These are phyloP conservation scores for Acestrorhynchus altus DNA, from an alignment of 2,797 vertebrate genomes.

Conservation along the genomic window DNA sequence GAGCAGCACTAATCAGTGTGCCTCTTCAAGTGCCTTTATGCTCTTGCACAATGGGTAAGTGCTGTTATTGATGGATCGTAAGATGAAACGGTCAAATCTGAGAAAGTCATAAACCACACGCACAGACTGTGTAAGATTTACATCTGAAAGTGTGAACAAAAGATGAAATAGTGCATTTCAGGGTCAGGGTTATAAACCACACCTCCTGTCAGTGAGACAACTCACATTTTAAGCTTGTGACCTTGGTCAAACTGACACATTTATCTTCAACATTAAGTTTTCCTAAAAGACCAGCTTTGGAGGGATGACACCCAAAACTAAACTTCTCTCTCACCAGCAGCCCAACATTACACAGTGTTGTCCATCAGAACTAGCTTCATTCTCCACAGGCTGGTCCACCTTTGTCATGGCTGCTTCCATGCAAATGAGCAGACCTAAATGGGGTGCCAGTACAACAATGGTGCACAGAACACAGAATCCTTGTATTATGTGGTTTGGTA, in stretches of 20 bases:
- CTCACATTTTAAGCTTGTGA: no score
- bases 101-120: background rate
- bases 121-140: background rate
- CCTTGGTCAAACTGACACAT: background rate
- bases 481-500: background rate
- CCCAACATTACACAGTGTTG: background rate
- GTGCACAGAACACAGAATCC: no score
- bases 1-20: background rate
- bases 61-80: background rate
- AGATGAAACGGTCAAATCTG: slow-evolving; percentile 7
- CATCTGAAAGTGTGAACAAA: background rate
- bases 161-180: background rate
- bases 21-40: slow-evolving; percentile 1
- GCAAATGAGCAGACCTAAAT: background rate
- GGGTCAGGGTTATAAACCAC: background rate
- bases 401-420: background rate
- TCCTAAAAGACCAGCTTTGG: no score
- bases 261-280: no score
- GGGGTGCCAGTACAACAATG: background rate
- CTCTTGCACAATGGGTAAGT: slow-evolving; percentile 10
- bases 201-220: background rate
- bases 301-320: background rate
- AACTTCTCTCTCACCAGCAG: background rate
- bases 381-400: background rate
- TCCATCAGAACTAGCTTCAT: background rate